Conservation (phyloP, 2,113 vertebrate species). For the Pelodiscus sinensis region DNA sequence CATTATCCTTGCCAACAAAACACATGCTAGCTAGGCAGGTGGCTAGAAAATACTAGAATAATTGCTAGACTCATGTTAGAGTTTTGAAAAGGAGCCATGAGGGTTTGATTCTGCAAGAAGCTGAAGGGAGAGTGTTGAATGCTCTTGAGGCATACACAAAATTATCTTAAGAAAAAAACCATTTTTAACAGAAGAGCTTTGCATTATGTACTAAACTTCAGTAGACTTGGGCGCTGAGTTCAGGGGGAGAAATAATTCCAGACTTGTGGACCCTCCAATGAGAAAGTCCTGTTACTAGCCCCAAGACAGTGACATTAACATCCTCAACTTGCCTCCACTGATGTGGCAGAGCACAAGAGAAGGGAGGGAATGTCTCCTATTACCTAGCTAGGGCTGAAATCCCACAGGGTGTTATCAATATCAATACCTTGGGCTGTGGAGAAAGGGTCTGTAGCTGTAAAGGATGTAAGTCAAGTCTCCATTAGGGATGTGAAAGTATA, state of each 20-base stretch:
- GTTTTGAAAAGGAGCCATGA: not conserved
- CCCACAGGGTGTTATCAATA: not conserved
- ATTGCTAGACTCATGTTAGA: not conserved
- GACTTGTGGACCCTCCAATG: not conserved
- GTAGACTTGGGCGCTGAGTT: not conserved
- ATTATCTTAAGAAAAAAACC: not conserved
- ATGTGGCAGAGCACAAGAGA: not conserved
- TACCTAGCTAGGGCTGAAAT: not conserved
- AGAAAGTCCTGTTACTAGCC: not conserved
- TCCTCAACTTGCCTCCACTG: not conserved
- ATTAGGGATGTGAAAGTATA: not conserved
- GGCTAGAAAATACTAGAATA: not conserved
- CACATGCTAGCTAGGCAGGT: constrained; percentile 18
- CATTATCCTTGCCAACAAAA: constrained; percentile 42
- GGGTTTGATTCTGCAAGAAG: not conserved
- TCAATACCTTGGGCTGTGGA: not conserved
- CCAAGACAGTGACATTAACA: not conserved
- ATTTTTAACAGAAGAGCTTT: not conserved
- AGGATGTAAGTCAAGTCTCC: not conserved
- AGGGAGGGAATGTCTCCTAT: not conserved
- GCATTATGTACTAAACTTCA: not conserved
- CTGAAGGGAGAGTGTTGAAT: not conserved
- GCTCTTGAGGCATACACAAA: not conserved
- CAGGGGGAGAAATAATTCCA: not conserved
- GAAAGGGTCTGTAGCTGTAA: not conserved